Percentiles rank a stretch among this genome's conserved stretches.
These are phyloP conservation scores for Amphipoea lucens DNA, from an alignment of 2,888 invertebrate species.

Conservation along the genomic window DNA sequence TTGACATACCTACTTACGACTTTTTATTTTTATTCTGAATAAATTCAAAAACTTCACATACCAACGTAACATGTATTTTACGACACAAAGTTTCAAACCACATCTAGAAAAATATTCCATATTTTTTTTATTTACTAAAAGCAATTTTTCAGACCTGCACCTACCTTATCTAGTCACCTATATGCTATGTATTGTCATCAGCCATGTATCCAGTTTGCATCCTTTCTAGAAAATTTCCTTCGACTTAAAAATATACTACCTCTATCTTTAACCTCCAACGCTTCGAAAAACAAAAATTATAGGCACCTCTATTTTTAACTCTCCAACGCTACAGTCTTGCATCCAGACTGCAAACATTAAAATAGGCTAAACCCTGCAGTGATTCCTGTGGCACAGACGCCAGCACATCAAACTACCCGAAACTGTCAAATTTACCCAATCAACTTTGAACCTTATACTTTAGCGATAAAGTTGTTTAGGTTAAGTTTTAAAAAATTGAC, in stretches of 20 bases:
- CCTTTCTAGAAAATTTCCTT: neutral
- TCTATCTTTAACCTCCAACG: neutral
- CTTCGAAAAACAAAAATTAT: neutral
- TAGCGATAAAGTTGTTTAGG: too few species aligned
- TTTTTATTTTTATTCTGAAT: neutral
- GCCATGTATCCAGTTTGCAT: too few species aligned
- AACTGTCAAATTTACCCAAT: too few species aligned
- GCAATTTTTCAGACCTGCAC: neutral
- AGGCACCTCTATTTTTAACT: neutral
- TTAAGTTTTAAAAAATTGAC: too few species aligned
- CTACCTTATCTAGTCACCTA: neutral
- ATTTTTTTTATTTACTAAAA: neutral
- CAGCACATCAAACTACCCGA: too few species aligned
- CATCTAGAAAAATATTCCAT: neutral
- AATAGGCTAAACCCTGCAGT: conserved; percentile 24
- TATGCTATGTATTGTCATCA: too few species aligned
- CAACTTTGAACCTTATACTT: too few species aligned
- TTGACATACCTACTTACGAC: neutral
- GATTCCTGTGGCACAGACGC: conserved; percentile 27
- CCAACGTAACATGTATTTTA: neutral
- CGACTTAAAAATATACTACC: neutral
- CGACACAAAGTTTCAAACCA: neutral
- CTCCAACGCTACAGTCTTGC: conserved; percentile 11
- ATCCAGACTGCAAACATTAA: conserved; percentile 7
- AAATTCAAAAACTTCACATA: neutral